These are phyloP conservation scores for Cyprinodon diabolis DNA, from an alignment of 2,797 vertebrate genomes.

Conservation along the genomic window DNA sequence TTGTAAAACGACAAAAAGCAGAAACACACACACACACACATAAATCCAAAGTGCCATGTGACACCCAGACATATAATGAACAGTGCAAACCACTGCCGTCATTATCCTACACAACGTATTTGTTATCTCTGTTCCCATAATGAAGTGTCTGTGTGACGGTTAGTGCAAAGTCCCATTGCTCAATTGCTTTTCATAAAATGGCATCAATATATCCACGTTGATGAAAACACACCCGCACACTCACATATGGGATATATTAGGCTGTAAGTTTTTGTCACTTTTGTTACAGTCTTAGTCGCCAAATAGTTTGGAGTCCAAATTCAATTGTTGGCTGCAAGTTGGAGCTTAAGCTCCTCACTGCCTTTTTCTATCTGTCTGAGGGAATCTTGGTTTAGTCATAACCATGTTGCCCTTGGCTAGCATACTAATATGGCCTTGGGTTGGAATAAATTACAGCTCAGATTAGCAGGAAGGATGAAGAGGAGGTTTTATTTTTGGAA, in stretches of 20 bases:
- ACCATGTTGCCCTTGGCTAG: slow-evolving; percentile 79
- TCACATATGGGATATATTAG: slow-evolving; percentile 7
- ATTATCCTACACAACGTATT: slow-evolving; percentile 78
- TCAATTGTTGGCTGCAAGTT: slow-evolving; percentile 57
- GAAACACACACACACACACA: slow-evolving; percentile 22
- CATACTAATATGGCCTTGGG: slow-evolving; percentile 84
- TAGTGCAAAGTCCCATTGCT: slow-evolving; percentile 73
- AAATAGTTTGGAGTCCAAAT: slow-evolving; percentile 29
- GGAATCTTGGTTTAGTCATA: slow-evolving; percentile 78
- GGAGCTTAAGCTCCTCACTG: slow-evolving; percentile 60
- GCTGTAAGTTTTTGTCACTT: neutral
- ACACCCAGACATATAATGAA: slow-evolving; percentile 75
- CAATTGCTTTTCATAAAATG: slow-evolving; percentile 75
- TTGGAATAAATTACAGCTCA: slow-evolving; percentile 81
- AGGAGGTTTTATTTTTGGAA: slow-evolving; percentile 82
- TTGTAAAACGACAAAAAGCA: slow-evolving; percentile 76
- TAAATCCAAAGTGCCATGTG: slow-evolving; percentile 64
- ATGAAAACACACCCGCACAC: slow-evolving; percentile 14
- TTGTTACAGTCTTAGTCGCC: slow-evolving; percentile 14
- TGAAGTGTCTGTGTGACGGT: slow-evolving; percentile 79
- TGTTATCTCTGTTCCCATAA: slow-evolving; percentile 77
- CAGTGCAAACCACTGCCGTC: slow-evolving; percentile 75
- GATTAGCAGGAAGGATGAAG: slow-evolving; percentile 85
- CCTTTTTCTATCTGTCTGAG: slow-evolving; percentile 62
- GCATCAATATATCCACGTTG: slow-evolving; percentile 69